A percentile compares a stretch with the other conserved stretches of the same genome.
phyloP scores from a whole-genome alignment of 1,140 invertebrate genomes.

The Cherax destructor region DNA sequence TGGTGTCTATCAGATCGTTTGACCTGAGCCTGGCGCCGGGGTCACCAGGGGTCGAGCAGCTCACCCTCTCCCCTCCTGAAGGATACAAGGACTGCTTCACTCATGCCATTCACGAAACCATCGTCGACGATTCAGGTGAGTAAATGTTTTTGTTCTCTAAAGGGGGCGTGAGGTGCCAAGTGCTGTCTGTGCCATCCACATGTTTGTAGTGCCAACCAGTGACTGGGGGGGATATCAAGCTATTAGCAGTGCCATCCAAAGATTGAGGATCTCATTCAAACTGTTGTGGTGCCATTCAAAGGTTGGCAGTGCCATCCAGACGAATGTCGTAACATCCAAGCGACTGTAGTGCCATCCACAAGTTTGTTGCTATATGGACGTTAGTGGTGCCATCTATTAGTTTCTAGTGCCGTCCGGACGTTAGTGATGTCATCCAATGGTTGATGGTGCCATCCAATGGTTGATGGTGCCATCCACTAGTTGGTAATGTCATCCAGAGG shows the following conservation, averaged over 20 bases:
- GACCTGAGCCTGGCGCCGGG: constrained; percentile 65
- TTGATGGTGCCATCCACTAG: too few relatives aligned
- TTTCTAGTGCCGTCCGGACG: too few relatives aligned
- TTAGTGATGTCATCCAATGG: too few relatives aligned
- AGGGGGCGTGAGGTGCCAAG: background rate
- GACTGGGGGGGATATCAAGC: background rate
- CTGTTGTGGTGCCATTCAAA: background rate
- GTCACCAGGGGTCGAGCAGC: constrained; percentile 47
- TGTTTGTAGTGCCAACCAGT: background rate
- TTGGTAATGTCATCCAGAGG: too few relatives aligned
- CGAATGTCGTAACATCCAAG: background rate
- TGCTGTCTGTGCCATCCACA: background rate
- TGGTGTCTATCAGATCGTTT: constrained; percentile 69
- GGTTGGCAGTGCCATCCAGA: background rate
- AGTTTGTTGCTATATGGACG: background rate
- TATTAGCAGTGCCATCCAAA: background rate
- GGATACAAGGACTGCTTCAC: constrained; percentile 71
- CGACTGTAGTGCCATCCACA: background rate
- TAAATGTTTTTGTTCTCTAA: background rate
- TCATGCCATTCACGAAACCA: constrained; percentile 59
- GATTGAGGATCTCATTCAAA: background rate
- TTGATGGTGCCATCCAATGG: too few relatives aligned
- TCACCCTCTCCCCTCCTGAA: constrained; percentile 70
- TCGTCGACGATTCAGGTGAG: constrained; percentile 70
- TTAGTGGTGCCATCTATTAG: too few relatives aligned